Percentiles rank a stretch among this genome's conserved stretches.
These are phyloP conservation scores for Polydesmus complanatus DNA, from an alignment of 2,888 invertebrate species.

Conservation along the genomic window DNA sequence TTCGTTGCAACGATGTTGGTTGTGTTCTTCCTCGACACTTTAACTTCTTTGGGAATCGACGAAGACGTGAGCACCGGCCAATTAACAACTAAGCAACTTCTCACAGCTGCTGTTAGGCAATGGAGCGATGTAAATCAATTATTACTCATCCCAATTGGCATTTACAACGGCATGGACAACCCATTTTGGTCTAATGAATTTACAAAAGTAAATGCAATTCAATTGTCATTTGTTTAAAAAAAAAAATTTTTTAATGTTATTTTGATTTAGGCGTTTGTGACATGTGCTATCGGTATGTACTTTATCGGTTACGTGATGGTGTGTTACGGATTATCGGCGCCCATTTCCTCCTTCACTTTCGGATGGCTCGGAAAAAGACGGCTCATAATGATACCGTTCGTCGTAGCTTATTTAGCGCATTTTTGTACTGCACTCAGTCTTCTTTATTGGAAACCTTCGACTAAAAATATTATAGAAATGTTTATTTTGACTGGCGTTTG, in stretches of 20 bases:
- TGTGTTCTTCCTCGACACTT: conserved; percentile 4
- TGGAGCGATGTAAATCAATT: conserved; percentile 11
- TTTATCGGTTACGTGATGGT: conserved; percentile 15
- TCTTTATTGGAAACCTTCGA: conserved; percentile 4
- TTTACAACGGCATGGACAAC: conserved; percentile 15
- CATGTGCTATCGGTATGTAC: conserved; percentile 12
- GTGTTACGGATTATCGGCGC: conserved; percentile 6
- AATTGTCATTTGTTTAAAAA: no score
- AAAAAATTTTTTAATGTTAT: not conserved
- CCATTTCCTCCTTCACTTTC: conserved; percentile 3
- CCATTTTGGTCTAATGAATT: conserved; percentile 11
- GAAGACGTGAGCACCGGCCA: not conserved
- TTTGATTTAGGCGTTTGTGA: conserved; percentile 11
- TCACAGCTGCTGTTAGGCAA: conserved; percentile 11
- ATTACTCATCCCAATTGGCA: conserved; percentile 10
- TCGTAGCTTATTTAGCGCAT: conserved; percentile 7
- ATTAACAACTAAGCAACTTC: not conserved
- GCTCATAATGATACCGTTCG: conserved; percentile 5
- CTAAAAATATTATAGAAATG: conserved; percentile 15
- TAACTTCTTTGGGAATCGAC: conserved; percentile 7
- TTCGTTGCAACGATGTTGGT: conserved; percentile 4
- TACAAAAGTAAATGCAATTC: conserved; percentile 7
- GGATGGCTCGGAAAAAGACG: conserved; percentile 6
- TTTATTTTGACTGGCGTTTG: conserved; percentile 18
- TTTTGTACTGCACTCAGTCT: conserved; percentile 8